These are phyloP conservation scores for Candoia aspera DNA, from an alignment of 2,113 vertebrate genomes.

Conservation along the genomic window DNA sequence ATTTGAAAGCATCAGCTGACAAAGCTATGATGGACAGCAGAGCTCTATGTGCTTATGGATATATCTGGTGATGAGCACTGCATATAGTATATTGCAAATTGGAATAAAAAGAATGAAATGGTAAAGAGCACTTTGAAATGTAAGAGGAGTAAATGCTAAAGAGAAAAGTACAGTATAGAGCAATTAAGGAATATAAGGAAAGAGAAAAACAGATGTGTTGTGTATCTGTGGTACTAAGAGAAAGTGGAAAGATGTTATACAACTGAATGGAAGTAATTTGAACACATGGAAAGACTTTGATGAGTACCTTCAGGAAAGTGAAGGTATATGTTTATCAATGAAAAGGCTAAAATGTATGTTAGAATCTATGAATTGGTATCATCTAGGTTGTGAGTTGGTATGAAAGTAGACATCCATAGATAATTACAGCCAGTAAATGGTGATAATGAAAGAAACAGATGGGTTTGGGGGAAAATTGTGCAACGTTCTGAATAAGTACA, in stretches of 20 bases:
- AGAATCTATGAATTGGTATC: neutral
- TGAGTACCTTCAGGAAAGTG: neutral
- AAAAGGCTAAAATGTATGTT: neutral
- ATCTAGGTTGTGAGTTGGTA: neutral
- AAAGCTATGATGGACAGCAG: neutral
- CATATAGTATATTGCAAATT: neutral
- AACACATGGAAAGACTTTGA: neutral
- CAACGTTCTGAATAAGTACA: neutral
- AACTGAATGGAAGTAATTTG: neutral
- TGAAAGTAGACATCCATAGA: neutral
- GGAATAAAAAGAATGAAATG: neutral
- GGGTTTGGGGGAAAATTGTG: neutral
- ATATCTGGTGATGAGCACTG: neutral
- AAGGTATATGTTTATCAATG: neutral
- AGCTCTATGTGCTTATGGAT: neutral
- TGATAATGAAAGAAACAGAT: neutral
- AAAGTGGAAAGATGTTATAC: neutral
- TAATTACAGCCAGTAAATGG: neutral
- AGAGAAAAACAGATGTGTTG: neutral
- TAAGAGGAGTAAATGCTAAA: neutral
- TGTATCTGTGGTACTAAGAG: neutral
- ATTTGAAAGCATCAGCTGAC: neutral
- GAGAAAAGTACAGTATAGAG: neutral
- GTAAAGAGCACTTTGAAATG: neutral
- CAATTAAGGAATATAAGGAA: neutral